These are phyloP conservation scores for Leuctra nigra DNA, from an alignment of 2,888 invertebrate species.

Conservation along the genomic window DNA sequence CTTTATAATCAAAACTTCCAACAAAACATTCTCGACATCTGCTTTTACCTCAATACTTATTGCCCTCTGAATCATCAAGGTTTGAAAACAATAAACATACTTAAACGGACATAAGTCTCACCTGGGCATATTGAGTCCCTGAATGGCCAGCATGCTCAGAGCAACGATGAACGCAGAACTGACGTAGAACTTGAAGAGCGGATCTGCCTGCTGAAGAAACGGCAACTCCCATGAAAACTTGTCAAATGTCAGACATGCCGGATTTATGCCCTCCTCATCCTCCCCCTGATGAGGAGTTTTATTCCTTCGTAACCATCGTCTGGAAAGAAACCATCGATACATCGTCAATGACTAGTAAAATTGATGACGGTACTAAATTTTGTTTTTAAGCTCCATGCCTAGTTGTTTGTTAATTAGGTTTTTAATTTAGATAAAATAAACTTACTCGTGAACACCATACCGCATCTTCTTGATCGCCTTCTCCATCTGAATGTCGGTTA, in stretches of 20 bases:
- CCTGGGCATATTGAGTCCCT: conserved; percentile 51
- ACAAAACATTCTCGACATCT: too few species aligned
- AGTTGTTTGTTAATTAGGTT: background rate
- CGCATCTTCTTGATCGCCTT: conserved; percentile 77
- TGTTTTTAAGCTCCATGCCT: background rate
- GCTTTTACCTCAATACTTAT: too few species aligned
- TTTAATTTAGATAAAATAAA: conserved; percentile 23
- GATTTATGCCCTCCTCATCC: conserved; percentile 50
- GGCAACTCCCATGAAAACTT: conserved; percentile 57
- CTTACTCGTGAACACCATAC: conserved; percentile 69
- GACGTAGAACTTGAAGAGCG: conserved; percentile 77
- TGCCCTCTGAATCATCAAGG: too few species aligned
- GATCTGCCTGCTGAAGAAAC: conserved; percentile 70
- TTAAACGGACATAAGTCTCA: too few species aligned
- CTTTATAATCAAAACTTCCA: too few species aligned
- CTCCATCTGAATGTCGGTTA: conserved; percentile 70
- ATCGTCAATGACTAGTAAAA: too few species aligned
- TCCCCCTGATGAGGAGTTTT: too few species aligned
- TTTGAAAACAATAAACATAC: too few species aligned
- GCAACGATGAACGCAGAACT: conserved; percentile 53
- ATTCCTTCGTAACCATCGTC: conserved; percentile 61
- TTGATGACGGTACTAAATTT: background rate
- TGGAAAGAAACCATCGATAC: conserved; percentile 40
- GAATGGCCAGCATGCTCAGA: conserved; percentile 52
- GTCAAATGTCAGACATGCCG: conserved; percentile 56